These are phyloP conservation scores for Herminia tarsipennalis DNA, from an alignment of 2,888 invertebrate genomes.

Conservation along the genomic window DNA sequence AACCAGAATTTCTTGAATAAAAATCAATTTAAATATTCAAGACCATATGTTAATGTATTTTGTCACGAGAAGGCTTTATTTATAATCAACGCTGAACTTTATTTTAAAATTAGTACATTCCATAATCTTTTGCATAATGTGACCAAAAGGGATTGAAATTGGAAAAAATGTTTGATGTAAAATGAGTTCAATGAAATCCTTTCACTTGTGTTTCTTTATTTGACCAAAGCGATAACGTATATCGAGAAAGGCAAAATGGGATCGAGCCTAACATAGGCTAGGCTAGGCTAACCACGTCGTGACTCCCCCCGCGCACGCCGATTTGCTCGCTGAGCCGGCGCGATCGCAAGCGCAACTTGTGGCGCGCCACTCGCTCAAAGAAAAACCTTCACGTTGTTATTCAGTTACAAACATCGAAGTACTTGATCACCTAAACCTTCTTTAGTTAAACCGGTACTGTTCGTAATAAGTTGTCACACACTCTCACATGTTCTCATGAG, in stretches of 20 bases:
- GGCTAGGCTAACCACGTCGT: constrained; percentile 75
- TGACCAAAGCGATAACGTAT: constrained; percentile 26
- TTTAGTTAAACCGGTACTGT: constrained; percentile 37
- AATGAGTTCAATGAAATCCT: no score
- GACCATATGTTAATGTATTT: constrained; percentile 2
- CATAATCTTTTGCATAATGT: no score
- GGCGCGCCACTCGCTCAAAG: constrained; percentile 53
- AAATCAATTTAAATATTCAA: constrained; percentile 4
- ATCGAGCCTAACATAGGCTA: constrained; percentile 68
- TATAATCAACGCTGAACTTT: neutral
- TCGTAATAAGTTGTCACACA: constrained; percentile 23
- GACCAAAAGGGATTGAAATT: no score
- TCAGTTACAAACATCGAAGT: constrained; percentile 58
- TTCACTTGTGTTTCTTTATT: no score
- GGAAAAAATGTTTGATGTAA: no score
- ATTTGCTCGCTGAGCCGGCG: constrained; percentile 26
- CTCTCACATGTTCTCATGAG: constrained; percentile 10
- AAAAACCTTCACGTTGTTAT: constrained; percentile 70
- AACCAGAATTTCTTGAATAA: constrained; percentile 28
- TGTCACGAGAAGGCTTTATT: neutral
- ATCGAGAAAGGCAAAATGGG: constrained; percentile 61
- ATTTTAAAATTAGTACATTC: no score
- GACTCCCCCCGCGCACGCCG: constrained; percentile 37
- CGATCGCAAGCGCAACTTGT: constrained; percentile 51
- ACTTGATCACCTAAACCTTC: constrained; percentile 63